Base-by-base conservation (phyloP, 2,797 vertebrate genomes). In the Melopsittacus undulatus region DNA sequence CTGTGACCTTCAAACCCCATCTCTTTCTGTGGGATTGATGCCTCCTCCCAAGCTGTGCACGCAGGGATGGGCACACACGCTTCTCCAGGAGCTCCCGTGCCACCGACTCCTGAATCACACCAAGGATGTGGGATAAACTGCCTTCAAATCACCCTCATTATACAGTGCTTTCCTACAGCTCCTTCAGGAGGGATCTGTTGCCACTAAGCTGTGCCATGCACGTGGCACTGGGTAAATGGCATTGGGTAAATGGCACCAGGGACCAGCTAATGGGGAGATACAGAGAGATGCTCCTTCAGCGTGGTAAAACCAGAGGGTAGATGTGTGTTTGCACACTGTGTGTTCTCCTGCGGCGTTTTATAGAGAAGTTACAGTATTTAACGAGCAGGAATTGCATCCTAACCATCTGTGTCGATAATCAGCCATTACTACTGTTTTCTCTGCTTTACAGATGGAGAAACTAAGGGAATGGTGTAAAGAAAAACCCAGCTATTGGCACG, bases 61-160 rank as follows among this genome's bases (percentile, higher is more conserved):
- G 3, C 1, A 1, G 30, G 30, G 11, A 27, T 0, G 0, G 45
- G 29, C 43, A 63, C 62, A 24, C 1, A 8, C 0, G 1, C 10
- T 68, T 49, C 67, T 20, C 43, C 1, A 2, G 6, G 34, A 70
- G 26, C 68, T 87, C 24, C 68, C 2, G 5, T 24, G 82, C 30
- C 40, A 64, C 0, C 2, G 64, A 34, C 56, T 80, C 36, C 61
- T 36, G 34, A 2, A 3, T 45, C 62, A 72, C 1, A 2, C 18
- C 40, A 73, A 26, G 77, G 18, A 3, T 1, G n/a, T 1, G 6
- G 75, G 57, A 66, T 26, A 40, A 91, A 46, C 6, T 36, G 42
- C 34, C 40, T 72, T 5, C 16, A 52, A 42, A 57, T 20, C 63
- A 26, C 12, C 40, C 48, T 52, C 0, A 0, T 36, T n/a, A 43